These are phyloP conservation scores for Harpia harpyja DNA, from an alignment of 2,797 vertebrate species.

Conservation along the genomic window DNA sequence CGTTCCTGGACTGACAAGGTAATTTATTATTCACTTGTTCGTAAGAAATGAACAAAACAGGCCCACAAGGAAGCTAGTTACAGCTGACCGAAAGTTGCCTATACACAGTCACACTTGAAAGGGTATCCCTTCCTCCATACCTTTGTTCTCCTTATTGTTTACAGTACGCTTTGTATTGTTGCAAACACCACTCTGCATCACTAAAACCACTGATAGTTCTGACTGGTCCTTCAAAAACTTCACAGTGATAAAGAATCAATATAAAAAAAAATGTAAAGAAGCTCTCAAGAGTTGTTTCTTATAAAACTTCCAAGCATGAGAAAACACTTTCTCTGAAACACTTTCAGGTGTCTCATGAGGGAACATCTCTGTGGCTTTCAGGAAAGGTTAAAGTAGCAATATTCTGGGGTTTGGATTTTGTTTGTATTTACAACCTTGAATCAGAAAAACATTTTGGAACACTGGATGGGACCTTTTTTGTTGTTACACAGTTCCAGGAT, in stretches of 20 bases:
- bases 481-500: background rate
- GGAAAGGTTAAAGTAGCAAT: background rate
- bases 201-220: background rate
- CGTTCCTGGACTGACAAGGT: background rate
- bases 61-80: background rate
- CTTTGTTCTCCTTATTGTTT: background rate
- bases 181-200: background rate
- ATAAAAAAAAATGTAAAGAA: background rate
- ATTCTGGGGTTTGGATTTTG: background rate
- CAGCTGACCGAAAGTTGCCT: background rate
- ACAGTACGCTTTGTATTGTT: background rate
- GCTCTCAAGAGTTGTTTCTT: background rate
- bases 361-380: background rate
- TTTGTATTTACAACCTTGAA: background rate
- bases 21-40: background rate
- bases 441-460: background rate
- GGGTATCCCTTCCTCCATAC: background rate
- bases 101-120: background rate
- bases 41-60: background rate
- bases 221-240: background rate
- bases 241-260: background rate
- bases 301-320: background rate
- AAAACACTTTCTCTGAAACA: background rate
- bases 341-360: background rate
- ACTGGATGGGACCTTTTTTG: background rate